These are phyloP conservation scores for Temnothorax nylanderi DNA, from an alignment of 1,140 invertebrate species.

Conservation along the genomic window DNA sequence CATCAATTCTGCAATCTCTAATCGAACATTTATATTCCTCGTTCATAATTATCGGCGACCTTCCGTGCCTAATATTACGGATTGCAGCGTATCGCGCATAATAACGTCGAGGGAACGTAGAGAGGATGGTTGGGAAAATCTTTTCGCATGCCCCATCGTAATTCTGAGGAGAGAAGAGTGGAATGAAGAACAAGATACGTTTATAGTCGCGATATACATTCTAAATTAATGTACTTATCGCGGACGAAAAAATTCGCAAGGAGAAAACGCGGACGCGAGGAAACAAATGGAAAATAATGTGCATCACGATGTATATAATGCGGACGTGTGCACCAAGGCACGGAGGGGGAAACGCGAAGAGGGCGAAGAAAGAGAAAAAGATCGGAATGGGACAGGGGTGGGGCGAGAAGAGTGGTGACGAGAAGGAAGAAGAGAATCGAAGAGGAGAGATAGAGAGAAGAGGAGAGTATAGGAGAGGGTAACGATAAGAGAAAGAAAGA, in stretches of 20 bases:
- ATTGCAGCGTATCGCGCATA: conserved; percentile 63
- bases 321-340: conserved; percentile 14
- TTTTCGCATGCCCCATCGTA: not conserved
- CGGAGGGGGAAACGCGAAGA: not conserved
- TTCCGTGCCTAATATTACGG: conserved; percentile 69
- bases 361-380: conserved; percentile 57
- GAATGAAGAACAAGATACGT: not conserved
- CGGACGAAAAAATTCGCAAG: not conserved
- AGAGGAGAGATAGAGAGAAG: conserved; percentile 48
- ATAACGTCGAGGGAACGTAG: conserved; percentile 42
- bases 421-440: conserved; percentile 59
- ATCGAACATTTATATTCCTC: conserved; percentile 73
- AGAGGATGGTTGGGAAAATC: not conserved
- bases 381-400: conserved; percentile 36
- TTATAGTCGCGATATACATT: not conserved
- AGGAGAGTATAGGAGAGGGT: not conserved
- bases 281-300: conserved; percentile 68
- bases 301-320: conserved; percentile 48
- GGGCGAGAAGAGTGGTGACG: conserved; percentile 40
- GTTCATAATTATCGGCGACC: conserved; percentile 70
- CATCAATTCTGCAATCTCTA: conserved; percentile 57
- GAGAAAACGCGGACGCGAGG: conserved; percentile 62
- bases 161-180: not conserved
- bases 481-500: conserved; percentile 51
- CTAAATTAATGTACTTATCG: not conserved